phyloP scores from a whole-genome alignment of 2,113 vertebrate species.

The Euleptes europaea region DNA sequence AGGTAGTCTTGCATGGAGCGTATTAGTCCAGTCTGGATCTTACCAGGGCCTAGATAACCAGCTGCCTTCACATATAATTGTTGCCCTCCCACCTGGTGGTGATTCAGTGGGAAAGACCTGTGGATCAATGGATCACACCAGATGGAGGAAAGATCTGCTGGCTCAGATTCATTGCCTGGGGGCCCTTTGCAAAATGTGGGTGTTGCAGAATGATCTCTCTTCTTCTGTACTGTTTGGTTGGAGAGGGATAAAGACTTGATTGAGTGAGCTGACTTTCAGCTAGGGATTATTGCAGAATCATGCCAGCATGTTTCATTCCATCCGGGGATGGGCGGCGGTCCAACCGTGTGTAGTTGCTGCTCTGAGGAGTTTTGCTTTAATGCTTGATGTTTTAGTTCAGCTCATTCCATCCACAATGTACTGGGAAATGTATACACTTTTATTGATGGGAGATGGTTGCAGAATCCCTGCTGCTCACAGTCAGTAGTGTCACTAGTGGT shows the following conservation, averaged over 20 bases:
- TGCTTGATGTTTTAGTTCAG: too few relatives aligned
- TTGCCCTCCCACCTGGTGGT: not conserved
- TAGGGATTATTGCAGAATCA: not conserved
- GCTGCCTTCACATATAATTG: not conserved
- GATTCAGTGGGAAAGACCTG: not conserved
- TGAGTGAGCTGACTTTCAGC: not conserved
- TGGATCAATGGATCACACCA: too few relatives aligned
- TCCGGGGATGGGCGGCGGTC: too few relatives aligned
- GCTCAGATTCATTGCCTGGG: slow-evolving; percentile 40
- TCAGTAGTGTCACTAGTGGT: not conserved
- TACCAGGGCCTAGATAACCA: too few relatives aligned
- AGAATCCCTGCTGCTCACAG: too few relatives aligned
- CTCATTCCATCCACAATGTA: not conserved
- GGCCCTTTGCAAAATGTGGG: not conserved
- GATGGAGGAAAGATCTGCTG: not conserved
- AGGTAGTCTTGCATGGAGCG: too few relatives aligned
- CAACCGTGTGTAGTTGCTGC: too few relatives aligned
- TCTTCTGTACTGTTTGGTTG: not conserved
- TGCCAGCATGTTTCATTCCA: not conserved
- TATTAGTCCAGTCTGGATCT: too few relatives aligned
- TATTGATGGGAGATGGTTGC: not conserved
- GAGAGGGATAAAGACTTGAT: not conserved
- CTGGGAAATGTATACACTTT: not conserved
- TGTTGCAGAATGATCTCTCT: not conserved
- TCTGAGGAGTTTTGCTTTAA: too few relatives aligned